phyloP scores from a whole-genome alignment of 1,140 invertebrate species.

The Drosophila watanabei region DNA sequence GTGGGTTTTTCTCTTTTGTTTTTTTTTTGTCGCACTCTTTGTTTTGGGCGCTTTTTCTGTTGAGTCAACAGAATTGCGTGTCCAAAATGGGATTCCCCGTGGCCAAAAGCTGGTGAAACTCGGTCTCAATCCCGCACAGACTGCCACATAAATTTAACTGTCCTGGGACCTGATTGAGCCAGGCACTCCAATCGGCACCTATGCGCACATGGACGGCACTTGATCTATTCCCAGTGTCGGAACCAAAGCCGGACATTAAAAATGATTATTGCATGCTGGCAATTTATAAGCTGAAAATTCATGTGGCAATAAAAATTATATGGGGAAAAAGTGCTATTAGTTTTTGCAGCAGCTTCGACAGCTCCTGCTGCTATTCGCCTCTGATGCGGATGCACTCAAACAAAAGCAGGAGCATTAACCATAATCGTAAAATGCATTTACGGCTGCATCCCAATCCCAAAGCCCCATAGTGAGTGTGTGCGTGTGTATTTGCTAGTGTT shows the following conservation, averaged over 20 bases:
- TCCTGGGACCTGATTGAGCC: slow-evolving; percentile 64
- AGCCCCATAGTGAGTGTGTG: background rate
- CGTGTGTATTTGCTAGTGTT: slow-evolving; percentile 16
- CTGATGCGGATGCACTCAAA: slow-evolving; percentile 40
- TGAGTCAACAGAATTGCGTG: slow-evolving; percentile 78
- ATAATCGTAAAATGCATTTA: slow-evolving; percentile 58
- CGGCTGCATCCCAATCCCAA: slow-evolving; percentile 21
- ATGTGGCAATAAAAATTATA: slow-evolving; percentile 52
- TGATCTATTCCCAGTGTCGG: slow-evolving; percentile 18
- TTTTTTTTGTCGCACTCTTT: slow-evolving; percentile 6
- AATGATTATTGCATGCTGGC: slow-evolving; percentile 48
- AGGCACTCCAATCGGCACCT: slow-evolving; percentile 70
- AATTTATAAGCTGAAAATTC: slow-evolving; percentile 66
- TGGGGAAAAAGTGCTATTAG: slow-evolving; percentile 38
- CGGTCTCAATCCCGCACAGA: slow-evolving; percentile 15
- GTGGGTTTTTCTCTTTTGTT: slow-evolving; percentile 15
- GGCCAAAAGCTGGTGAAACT: slow-evolving; percentile 20
- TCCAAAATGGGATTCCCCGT: slow-evolving; percentile 28
- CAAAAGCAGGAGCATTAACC: slow-evolving; percentile 50
- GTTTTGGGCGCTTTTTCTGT: slow-evolving; percentile 52
- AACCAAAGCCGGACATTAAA: slow-evolving; percentile 28
- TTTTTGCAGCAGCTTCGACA: slow-evolving; percentile 28
- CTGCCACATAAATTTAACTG: slow-evolving; percentile 50
- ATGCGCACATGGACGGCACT: slow-evolving; percentile 28
- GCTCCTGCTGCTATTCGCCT: slow-evolving; percentile 10